Evolutionary conservation across 2,888 invertebrate species (phyloP), one percentile per base, ranked within the genome.

Genomic region (Drosophila picticornis): DNA sequence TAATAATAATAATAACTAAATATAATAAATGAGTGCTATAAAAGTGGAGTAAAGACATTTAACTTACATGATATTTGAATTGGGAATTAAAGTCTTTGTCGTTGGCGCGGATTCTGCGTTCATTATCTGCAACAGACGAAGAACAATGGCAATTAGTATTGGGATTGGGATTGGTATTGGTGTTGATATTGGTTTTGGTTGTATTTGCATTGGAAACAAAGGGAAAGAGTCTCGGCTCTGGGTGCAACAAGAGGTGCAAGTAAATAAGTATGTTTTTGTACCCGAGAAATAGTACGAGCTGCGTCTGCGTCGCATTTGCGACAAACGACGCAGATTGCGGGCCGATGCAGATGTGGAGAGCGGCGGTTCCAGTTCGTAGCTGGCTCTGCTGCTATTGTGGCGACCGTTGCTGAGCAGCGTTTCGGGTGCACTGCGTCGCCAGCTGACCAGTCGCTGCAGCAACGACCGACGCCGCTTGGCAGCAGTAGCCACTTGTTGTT

Each of bases 11-110:
- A 27, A 4, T 27, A 27, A 27, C 5, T n/a, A 27, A 2, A 27
- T 3, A 27, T 27, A 27, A 27, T 27, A 46, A 46, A 13, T 6
- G 4, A 11, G 3, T 29, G 27, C 27, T 31, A 52, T 32, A 22
- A 16, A 22, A 53, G 25, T 46, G 10, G 10, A n/a, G 2, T 4
- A 4, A n/a, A n/a, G 5, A 22, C 11, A 3, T 7, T 38, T 13
- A 0, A 96, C 98, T 98, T 96, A 99, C 99, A 93, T 99, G 99
- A 95, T 99, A 99, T 94, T 97, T 97, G 95, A 99, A 99, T 94
- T 98, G 97, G 92, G 97, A 96, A 95, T 99, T 99, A 94, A 97
- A 99, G 93, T 96, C 96, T 94, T 97, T 96, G 95, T 99, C 98
- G 94, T 99, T 99, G 92, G 99, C 98, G 95, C 96, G 97, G 93